phyloP scores from a whole-genome alignment of 2,797 vertebrate genomes.

The Falco naumanni region DNA sequence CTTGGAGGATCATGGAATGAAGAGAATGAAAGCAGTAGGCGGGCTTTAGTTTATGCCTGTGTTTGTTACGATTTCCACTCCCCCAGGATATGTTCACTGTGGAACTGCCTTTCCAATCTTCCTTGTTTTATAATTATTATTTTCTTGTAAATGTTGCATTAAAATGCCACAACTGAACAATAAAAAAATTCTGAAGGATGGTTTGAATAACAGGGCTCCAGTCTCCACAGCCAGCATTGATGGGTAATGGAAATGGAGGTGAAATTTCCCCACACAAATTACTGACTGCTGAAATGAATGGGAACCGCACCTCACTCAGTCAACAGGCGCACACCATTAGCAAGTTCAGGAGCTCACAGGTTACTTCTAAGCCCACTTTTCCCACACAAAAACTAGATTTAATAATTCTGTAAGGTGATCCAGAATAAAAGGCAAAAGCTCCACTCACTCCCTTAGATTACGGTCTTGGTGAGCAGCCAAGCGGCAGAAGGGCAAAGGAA shows the following conservation, averaged over 20 bases:
- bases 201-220: background rate
- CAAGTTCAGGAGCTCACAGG: background rate
- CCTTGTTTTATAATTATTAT: background rate
- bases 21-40: background rate
- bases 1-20: background rate
- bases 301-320: rapidly evolving
- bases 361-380: background rate
- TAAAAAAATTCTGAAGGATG: background rate
- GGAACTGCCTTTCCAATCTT: background rate
- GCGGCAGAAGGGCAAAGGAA: background rate
- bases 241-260: background rate
- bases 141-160: background rate
- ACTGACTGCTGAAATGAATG: background rate
- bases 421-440: background rate
- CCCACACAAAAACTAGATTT: background rate
- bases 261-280: background rate
- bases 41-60: background rate
- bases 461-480: background rate
- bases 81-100: background rate
- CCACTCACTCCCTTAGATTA: background rate
- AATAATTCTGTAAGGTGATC: background rate
- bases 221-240: background rate
- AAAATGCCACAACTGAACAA: background rate
- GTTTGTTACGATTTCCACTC: background rate
- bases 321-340: background rate